These are phyloP conservation scores for Corapipo altera DNA, from an alignment of 2,113 vertebrate species.

Conservation along the genomic window DNA sequence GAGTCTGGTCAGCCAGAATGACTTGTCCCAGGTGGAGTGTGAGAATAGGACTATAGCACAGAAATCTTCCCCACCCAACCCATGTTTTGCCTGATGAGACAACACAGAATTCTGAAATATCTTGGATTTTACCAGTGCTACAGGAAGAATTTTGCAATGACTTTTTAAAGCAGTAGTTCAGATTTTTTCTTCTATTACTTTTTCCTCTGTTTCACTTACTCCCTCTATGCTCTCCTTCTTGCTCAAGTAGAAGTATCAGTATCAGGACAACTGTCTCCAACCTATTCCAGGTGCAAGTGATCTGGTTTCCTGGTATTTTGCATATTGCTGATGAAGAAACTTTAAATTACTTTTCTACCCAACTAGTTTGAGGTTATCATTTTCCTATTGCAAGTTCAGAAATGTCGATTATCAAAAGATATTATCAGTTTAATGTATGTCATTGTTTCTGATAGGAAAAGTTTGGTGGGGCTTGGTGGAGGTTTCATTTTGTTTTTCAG, in stretches of 20 bases:
- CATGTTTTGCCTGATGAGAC: neutral
- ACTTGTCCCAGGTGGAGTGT: too few relatives aligned
- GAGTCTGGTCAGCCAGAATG: neutral
- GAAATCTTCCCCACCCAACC: neutral
- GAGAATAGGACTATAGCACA: neutral
- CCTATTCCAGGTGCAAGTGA: neutral
- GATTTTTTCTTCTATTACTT: neutral
- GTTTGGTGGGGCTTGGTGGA: neutral
- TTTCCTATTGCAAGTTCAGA: neutral
- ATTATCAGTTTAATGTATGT: neutral
- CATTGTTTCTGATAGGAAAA: neutral
- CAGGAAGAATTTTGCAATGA: neutral
- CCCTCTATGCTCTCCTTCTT: neutral
- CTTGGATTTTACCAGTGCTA: neutral
- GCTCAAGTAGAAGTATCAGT: neutral
- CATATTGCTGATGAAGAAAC: neutral
- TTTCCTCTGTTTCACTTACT: neutral
- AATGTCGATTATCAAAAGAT: neutral
- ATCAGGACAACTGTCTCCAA: neutral
- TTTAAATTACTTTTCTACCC: neutral
- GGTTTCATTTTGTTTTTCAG: neutral
- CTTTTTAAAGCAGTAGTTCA: neutral
- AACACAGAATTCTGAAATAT: neutral
- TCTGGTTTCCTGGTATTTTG: neutral
- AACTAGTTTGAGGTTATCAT: neutral